Conservation (phyloP, 30 jellyfish, hydroid and myxozoan species). For the Clytia hemisphaerica region DNA sequence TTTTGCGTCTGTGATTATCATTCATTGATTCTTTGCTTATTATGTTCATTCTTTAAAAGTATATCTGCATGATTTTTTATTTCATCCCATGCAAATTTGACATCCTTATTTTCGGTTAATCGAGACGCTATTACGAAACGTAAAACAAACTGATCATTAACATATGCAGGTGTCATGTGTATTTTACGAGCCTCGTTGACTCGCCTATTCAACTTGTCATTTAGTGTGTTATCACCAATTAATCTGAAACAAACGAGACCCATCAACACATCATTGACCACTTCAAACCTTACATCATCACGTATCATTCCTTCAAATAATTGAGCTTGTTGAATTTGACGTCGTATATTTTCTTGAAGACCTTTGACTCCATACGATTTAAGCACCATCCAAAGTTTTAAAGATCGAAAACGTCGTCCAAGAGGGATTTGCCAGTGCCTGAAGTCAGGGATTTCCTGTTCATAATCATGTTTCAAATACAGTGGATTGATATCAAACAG, state of each 20-base stretch:
- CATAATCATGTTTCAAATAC: not conserved
- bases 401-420: constrained; percentile 40
- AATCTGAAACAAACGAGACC: not conserved
- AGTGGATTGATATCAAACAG: not conserved
- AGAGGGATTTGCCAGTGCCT: constrained; percentile 43
- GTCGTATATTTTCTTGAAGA: constrained; percentile 2
- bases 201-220: not conserved
- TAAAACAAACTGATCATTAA: not conserved
- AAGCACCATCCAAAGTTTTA: constrained; percentile 31
- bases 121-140: constrained; percentile 3
- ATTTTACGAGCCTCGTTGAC: not conserved
- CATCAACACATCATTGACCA: not conserved
- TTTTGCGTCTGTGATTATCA: no score
- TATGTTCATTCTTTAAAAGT: no score
- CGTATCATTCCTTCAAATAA: constrained; percentile 3
- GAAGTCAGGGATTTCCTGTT: not conserved
- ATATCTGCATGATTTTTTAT: not conserved
- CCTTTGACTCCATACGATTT: constrained; percentile 33
- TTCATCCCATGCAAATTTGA: not conserved
- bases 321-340: not conserved
- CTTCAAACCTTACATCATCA: constrained; percentile 17
- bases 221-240: constrained; percentile 4
- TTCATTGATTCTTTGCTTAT: no score
- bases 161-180: constrained; percentile 8
- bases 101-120: not conserved